Conservation (phyloP, 2,797 vertebrate genomes). For the Sebastes iracundus region DNA sequence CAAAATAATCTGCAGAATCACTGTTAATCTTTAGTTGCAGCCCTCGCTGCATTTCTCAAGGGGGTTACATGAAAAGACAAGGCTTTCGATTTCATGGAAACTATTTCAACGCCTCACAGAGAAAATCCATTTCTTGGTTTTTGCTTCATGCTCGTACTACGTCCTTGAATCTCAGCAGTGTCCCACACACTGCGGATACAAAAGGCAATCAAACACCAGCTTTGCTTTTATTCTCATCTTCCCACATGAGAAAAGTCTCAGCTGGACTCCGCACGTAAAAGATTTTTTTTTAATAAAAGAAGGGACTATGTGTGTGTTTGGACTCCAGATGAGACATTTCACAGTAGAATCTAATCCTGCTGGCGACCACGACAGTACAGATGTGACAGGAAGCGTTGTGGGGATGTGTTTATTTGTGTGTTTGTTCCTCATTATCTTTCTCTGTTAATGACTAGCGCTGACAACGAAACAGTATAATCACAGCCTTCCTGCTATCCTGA, state of each 20-base stretch:
- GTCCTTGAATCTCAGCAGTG: not conserved
- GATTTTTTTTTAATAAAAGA: not conserved
- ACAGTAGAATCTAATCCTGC: not conserved
- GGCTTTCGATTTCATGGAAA: not conserved
- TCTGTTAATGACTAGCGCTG: not conserved
- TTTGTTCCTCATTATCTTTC: constrained; percentile 38
- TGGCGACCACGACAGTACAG: not conserved
- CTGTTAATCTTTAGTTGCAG: not conserved
- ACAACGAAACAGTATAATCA: constrained; percentile 42
- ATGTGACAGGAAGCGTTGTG: constrained; percentile 26
- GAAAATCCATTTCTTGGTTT: not conserved
- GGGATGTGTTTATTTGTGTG: constrained; percentile 1
- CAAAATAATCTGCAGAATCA: not conserved
- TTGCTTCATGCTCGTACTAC: too few species aligned
- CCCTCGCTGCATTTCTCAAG: not conserved
- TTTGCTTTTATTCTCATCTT: not conserved
- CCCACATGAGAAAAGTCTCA: not conserved
- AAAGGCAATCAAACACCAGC: not conserved
- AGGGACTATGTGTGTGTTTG: not conserved
- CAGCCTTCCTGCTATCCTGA: constrained; percentile 10
- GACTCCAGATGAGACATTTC: not conserved
- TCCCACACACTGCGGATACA: not conserved
- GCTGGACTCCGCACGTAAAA: not conserved
- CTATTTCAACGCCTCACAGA: not conserved
- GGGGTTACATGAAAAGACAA: not conserved